These are phyloP conservation scores for Leptopterna dolabrata DNA, from an alignment of 2,888 invertebrate species.

Conservation along the genomic window DNA sequence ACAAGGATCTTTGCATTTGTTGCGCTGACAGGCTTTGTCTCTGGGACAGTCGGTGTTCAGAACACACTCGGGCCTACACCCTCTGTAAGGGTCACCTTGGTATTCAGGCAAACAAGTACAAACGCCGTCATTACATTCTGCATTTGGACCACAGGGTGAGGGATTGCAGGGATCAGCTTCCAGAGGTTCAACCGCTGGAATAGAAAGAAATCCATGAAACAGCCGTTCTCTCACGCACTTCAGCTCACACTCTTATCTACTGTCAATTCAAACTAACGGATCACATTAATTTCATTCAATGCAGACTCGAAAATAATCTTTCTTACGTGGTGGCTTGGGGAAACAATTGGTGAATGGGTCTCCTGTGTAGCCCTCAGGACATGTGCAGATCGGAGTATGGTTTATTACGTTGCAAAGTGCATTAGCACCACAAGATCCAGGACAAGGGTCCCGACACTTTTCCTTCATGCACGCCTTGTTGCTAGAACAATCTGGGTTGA, in stretches of 20 bases:
- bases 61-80: conserved; percentile 84
- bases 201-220: conserved; percentile 65
- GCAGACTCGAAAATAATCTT: neutral
- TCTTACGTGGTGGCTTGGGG: conserved; percentile 71
- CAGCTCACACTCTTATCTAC: conserved; percentile 73
- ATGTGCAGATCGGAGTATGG: conserved; percentile 73
- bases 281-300: too few species aligned
- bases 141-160: conserved; percentile 79
- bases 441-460: conserved; percentile 84
- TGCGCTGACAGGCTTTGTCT: conserved; percentile 76
- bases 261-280: neutral
- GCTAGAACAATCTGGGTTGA: conserved; percentile 85
- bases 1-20: conserved; percentile 84
- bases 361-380: conserved; percentile 71
- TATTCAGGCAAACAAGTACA: conserved; percentile 62
- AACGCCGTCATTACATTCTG: conserved; percentile 69
- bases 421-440: conserved; percentile 79
- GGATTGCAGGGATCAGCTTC: conserved; percentile 72
- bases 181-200: conserved; percentile 65
- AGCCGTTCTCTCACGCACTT: conserved; percentile 64
- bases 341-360: conserved; percentile 71
- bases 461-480: conserved; percentile 79
- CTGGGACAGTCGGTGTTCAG: conserved; percentile 79
- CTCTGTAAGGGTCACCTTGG: conserved; percentile 67
- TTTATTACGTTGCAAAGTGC: conserved; percentile 76